Percentiles rank a stretch among this genome's conserved stretches.
Evolutionary conservation across 2,113 vertebrate genomes (phyloP).

Genomic region (Pipa parva): DNA sequence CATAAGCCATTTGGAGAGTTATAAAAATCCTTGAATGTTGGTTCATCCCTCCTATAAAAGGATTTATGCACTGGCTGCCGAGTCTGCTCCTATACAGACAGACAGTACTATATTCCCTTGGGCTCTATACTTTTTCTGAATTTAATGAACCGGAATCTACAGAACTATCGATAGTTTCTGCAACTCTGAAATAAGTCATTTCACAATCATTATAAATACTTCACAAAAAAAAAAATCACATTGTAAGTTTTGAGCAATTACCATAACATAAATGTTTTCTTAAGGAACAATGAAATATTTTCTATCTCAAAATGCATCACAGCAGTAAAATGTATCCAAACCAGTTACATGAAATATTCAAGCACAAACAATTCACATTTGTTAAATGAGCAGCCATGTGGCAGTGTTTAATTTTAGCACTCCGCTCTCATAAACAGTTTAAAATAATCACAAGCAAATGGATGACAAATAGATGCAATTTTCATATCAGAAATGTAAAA

Average conservation of each 20-base stretch:
- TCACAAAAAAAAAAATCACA: not conserved
- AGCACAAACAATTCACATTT: constrained; percentile 33
- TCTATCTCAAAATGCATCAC: not conserved
- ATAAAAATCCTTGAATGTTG: too few species aligned
- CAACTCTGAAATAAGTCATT: constrained; percentile 1
- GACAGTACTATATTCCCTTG: constrained; percentile 1
- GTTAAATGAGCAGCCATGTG: constrained; percentile 41
- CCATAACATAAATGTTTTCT: constrained; percentile 8
- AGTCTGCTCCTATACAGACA: constrained; percentile 5
- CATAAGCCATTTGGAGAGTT: too few species aligned
- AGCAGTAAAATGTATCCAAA: constrained; percentile 30
- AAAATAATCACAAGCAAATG: too few species aligned
- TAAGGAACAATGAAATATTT: not conserved
- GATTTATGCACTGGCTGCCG: not conserved
- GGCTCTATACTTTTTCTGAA: constrained; percentile 8
- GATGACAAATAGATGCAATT: too few species aligned
- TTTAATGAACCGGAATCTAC: constrained; percentile 21
- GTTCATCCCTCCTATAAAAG: constrained; percentile 10
- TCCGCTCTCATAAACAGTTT: too few species aligned
- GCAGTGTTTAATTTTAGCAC: not conserved
- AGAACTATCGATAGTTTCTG: constrained; percentile 22
- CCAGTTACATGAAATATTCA: constrained; percentile 43
- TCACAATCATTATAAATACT: constrained; percentile 14
- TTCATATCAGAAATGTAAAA: too few species aligned
- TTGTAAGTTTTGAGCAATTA: constrained; percentile 14